These are phyloP conservation scores for Brachionus calyciflorus DNA, from an alignment of 1,140 invertebrate species.

Conservation along the genomic window DNA sequence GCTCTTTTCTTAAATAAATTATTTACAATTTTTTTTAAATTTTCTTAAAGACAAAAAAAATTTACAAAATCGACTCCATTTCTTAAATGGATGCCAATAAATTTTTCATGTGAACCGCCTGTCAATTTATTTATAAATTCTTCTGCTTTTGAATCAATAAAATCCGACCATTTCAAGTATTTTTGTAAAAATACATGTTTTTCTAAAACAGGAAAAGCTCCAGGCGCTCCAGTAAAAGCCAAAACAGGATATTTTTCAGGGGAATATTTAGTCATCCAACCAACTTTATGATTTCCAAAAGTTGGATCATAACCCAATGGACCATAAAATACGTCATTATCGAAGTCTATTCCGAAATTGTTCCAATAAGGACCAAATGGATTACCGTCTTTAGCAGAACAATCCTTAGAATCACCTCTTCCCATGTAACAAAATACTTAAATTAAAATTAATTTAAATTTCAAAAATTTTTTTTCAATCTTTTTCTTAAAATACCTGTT, in stretches of 20 bases:
- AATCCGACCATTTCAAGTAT: conserved; percentile 78
- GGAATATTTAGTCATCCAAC: conserved; percentile 65
- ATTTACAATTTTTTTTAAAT: background rate
- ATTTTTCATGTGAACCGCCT: conserved; percentile 70
- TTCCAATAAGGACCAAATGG: conserved; percentile 99
- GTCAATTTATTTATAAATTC: conserved; percentile 69
- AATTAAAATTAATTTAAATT: conserved; percentile 33
- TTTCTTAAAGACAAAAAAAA: background rate
- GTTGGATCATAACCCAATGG: conserved; percentile 80
- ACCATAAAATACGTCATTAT: conserved; percentile 82
- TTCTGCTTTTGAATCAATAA: conserved; percentile 69
- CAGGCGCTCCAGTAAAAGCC: conserved; percentile 79
- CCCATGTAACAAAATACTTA: conserved; percentile 78
- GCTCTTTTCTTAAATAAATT: conserved; percentile 69
- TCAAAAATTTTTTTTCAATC: conserved; percentile 51
- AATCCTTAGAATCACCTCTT: conserved; percentile 62
- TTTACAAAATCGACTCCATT: conserved; percentile 92
- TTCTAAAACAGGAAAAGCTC: conserved; percentile 86
- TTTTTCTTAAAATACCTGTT: conserved; percentile 64
- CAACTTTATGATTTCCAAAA: conserved; percentile 47
- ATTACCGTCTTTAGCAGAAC: conserved; percentile 95
- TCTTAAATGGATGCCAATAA: conserved; percentile 88
- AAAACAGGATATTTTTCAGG: conserved; percentile 67
- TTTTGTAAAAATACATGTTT: conserved; percentile 78
- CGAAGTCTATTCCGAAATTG: conserved; percentile 83